These are phyloP conservation scores for Graptemys geographica DNA, from an alignment of 2,797 vertebrate genomes.

Conservation along the genomic window DNA sequence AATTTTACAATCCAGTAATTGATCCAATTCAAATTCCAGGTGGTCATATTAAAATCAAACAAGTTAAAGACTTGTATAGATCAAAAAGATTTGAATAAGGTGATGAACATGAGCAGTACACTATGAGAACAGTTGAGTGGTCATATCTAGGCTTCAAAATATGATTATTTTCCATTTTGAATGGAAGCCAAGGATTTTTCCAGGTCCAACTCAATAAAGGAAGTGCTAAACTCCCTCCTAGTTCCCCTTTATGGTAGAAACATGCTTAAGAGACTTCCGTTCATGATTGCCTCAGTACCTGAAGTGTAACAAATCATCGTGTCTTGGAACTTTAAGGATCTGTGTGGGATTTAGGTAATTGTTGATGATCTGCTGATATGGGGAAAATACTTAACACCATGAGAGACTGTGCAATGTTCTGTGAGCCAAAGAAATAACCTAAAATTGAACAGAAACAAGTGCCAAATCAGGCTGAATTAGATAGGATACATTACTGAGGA, in stretches of 20 bases:
- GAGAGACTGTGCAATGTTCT: conserved; percentile 49
- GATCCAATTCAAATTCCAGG: not conserved
- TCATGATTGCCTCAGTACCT: conserved; percentile 60
- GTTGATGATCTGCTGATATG: conserved; percentile 68
- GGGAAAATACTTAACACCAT: conserved; percentile 64
- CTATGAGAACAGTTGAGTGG: not conserved
- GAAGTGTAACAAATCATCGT: conserved; percentile 57
- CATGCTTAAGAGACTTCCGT: conserved; percentile 42
- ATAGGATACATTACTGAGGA: conserved; percentile 12
- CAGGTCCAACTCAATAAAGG: not conserved
- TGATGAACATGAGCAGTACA: not conserved
- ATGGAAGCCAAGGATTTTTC: not conserved
- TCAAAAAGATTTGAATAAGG: not conserved
- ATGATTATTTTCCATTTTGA: not conserved
- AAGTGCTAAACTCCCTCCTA: not conserved
- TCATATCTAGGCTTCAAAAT: not conserved
- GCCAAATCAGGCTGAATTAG: conserved; percentile 64
- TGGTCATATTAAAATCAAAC: accelerated
- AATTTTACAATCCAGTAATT: too few relatives aligned
- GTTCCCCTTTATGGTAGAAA: not conserved
- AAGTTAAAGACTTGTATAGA: conserved; percentile 7
- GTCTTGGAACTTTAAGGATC: conserved; percentile 70
- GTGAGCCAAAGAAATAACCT: conserved; percentile 72
- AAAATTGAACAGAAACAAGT: conserved; percentile 65
- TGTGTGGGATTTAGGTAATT: conserved; percentile 71